Evolutionary conservation across 2,888 invertebrate genomes (phyloP).

Genomic region (Taphrorychus bicolor): DNA sequence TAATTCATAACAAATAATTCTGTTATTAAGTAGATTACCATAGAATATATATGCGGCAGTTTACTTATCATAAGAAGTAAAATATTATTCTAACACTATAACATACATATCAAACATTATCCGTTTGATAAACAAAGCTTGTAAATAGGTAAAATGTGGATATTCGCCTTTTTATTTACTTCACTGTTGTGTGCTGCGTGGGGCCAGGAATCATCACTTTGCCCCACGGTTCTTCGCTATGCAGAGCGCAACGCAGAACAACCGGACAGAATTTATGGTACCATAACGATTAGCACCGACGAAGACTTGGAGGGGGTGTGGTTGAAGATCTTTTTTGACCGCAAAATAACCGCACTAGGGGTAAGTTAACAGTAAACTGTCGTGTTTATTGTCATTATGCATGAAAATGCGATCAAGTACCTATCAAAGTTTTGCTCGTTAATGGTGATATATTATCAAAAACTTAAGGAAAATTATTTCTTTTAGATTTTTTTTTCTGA

Average conservation of each 20-base stretch:
- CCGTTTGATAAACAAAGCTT: too few relatives aligned
- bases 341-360: slow-evolving; percentile 67
- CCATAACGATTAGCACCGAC: slow-evolving; percentile 63
- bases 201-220: slow-evolving; percentile 62
- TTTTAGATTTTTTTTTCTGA: slow-evolving; percentile 65
- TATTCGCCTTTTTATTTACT: not conserved
- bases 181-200: not conserved
- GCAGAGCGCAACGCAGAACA: slow-evolving; percentile 56
- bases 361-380: slow-evolving; percentile 54
- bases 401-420: too few relatives aligned
- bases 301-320: slow-evolving; percentile 67
- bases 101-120: too few relatives aligned
- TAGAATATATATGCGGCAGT: too few relatives aligned
- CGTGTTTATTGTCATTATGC: not conserved
- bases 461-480: too few relatives aligned
- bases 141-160: too few relatives aligned
- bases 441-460: too few relatives aligned
- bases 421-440: too few relatives aligned
- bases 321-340: slow-evolving; percentile 66
- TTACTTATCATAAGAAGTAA: too few relatives aligned
- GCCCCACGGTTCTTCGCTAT: slow-evolving; percentile 62
- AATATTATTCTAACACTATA: too few relatives aligned
- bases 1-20: too few relatives aligned
- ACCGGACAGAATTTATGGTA: slow-evolving; percentile 67
- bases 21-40: too few relatives aligned